Percentiles rank a stretch among this genome's conserved stretches.
phyloP scores from a whole-genome alignment of 2,113 vertebrate species.

The Ochotona princeps region DNA sequence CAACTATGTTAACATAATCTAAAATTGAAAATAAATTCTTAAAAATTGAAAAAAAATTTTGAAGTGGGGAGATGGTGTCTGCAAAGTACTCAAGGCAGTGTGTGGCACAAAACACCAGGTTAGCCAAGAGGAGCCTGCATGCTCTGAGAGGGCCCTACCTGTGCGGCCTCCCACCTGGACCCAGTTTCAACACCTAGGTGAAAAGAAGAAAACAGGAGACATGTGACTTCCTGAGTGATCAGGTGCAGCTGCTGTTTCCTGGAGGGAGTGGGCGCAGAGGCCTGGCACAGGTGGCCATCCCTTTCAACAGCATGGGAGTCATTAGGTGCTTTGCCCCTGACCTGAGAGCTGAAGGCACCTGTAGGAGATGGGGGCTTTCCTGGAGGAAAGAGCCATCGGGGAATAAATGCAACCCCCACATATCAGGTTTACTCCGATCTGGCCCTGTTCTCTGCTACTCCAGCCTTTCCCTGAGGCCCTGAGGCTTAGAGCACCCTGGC shows the following conservation, averaged over 20 bases:
- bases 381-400: neutral
- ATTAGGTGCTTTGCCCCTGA: neutral
- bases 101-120: neutral
- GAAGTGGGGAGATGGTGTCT: neutral
- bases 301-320: neutral
- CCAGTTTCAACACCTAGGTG: neutral
- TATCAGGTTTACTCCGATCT: neutral
- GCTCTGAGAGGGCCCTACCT: fast-evolving
- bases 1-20: no score
- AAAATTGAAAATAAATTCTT: no score
- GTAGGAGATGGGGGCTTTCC: neutral
- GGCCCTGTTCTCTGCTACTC: neutral
- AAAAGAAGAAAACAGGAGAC: neutral
- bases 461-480: neutral
- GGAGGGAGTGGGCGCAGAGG: neutral
- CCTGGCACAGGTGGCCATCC: neutral
- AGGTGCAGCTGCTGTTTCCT: neutral
- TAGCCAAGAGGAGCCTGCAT: neutral
- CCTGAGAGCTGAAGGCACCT: neutral
- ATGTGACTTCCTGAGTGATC: neutral
- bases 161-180: neutral
- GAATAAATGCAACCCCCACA: neutral
- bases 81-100: neutral
- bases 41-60: no score
- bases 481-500: neutral